Base-by-base conservation (phyloP, 2,888 invertebrate genomes). In the Orchestes rusci region DNA sequence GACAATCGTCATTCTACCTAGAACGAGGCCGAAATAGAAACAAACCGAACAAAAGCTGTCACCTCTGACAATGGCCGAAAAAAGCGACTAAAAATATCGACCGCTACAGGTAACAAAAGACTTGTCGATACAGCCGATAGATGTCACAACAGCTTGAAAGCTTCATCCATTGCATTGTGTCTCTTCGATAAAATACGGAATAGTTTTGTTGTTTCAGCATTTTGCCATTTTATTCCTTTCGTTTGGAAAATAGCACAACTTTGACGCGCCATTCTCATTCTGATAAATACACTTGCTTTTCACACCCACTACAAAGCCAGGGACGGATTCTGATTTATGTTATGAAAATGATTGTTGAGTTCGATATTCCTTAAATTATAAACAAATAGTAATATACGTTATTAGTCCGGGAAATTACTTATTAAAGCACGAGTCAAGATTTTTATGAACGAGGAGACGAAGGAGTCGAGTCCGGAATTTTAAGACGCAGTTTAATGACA, bases 231-330 rank as follows among this genome's bases (percentile, higher is more conserved):
- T n/a, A n/a, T n/a, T n/a, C n/a, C n/a, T 59, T 57, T 57, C 52
- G 53, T 45, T 41, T 36, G 53, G 55, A 57, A 56, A 57, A 58
- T 56, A 58, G n/a, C n/a, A 59, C 55, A 57, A 56, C 58, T 60
- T 58, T 58, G 59, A 60, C 59, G 53, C 53, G 51, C 54, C 50
- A n/a, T n/a, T n/a, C n/a, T n/a, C n/a, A n/a, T 42, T 35, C 53
- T 45, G 58, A 59, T 59, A 58, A 59, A 54, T 47, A 51, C 55
- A 52, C 53, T 53, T 53, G 59, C 54, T 52, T 56, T 54, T 55
- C 56, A 55, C 52, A 44, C 52, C 49, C 49, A 51, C 50, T 48
- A 5, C n/a, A n/a, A n/a, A n/a, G n/a, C n/a, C n/a, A n/a, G n/a
- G n/a, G n/a, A n/a, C n/a, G n/a, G n/a, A n/a, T n/a, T n/a, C n/a